Evolutionary conservation across 2,888 invertebrate species (phyloP), one percentile per base, ranked within the genome.

Genomic region (Noctua janthe): DNA sequence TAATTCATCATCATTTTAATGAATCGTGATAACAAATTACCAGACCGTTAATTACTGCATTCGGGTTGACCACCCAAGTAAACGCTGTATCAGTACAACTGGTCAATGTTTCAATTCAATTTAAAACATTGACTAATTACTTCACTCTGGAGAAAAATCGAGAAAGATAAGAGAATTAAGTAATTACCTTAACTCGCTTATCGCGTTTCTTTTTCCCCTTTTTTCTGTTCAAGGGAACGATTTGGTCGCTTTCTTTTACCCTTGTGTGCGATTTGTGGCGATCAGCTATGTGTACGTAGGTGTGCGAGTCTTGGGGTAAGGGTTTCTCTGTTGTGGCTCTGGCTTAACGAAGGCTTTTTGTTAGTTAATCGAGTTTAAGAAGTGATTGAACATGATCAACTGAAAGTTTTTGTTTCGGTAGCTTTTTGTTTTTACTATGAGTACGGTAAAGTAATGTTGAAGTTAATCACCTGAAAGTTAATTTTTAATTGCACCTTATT

Each of bases 1-100:
- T 85, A 76, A 85, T 81, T 74, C 79, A 89, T 85, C 85, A 83
- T 71, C 29, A 67, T 56, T 74, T 80, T 80, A 89, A 90, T 89
- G 56, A 83, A 84, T 81, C 76, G 67, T 86, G 76, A 88, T 86
- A 82, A 91, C 88, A 86, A 88, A 87, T 84, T 79, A 91, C 88
- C 85, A 88, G 90, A 85, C 75, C 78, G 88, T 92, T 93, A 92
- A 94, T 94, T 92, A 62, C 66, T 79, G 79, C 89, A 94, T 94
- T 92, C 93, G 94, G 94, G 94, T 39, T 89, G 91, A 90, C 89
- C 87, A 78, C 75, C 81, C 83, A 80, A 79, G 79, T 86, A 47
- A 47, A 66, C 80, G 13, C 78, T 76, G 89, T 91, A 89, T 54
- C 56, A 29, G 35, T 73, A 20, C 86, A 80, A 85, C 89, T 87